Conservation (phyloP, 2,113 vertebrate genomes). For the Channa maculata region DNA sequence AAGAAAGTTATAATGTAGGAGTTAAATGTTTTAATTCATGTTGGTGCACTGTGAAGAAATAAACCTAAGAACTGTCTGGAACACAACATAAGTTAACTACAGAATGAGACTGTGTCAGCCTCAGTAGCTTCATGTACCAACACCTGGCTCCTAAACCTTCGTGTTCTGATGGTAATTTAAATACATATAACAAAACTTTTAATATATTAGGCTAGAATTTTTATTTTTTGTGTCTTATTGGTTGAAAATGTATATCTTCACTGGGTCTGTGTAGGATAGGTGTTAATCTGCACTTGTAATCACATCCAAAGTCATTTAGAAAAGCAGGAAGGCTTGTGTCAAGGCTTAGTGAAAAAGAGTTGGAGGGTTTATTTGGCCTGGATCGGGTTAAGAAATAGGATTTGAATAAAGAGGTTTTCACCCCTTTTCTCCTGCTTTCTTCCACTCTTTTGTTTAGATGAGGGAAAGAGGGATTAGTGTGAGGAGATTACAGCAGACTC, state of each 20-base stretch:
- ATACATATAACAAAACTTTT: too few species aligned
- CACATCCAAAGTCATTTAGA: conserved; percentile 27
- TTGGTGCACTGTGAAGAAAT: too few species aligned
- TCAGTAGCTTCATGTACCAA: too few species aligned
- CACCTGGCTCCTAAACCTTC: too few species aligned
- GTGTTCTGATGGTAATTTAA: background rate
- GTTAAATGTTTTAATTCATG: too few species aligned
- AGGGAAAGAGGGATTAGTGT: conserved; percentile 76
- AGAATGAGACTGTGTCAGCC: too few species aligned
- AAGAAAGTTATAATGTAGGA: too few species aligned
- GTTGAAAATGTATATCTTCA: background rate
- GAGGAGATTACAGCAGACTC: conserved; percentile 77
- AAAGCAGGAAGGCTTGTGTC: conserved; percentile 62
- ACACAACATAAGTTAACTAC: too few species aligned
- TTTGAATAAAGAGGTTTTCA: conserved; percentile 82
- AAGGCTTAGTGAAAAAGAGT: conserved; percentile 63
- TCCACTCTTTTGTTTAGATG: conserved; percentile 77
- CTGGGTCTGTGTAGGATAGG: conserved; percentile 35
- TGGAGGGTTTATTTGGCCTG: conserved; percentile 58
- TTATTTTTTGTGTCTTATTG: background rate
- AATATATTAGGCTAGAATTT: too few species aligned
- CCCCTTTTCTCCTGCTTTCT: conserved; percentile 69
- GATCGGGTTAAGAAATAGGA: conserved; percentile 82
- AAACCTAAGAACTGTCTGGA: too few species aligned
- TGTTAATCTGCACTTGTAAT: conserved; percentile 43